Evolutionary conservation across 2,113 vertebrate species (phyloP).

Genomic region (Dicentrarchus labrax): DNA sequence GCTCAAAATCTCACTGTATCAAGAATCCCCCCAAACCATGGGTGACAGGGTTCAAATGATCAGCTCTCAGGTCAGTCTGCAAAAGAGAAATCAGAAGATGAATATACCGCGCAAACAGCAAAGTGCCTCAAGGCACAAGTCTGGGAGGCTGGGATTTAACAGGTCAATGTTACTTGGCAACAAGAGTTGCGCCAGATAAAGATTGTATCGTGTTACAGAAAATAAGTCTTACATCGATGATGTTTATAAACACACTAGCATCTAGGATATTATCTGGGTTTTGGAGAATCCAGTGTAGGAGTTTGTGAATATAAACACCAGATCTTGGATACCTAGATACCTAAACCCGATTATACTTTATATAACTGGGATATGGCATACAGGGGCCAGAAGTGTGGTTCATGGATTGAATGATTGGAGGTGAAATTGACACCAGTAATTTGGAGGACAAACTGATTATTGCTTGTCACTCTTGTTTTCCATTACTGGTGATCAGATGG

Average conservation of each 20-base stretch:
- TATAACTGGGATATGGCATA: neutral
- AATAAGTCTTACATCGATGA: neutral
- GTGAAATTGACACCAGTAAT: conserved; percentile 17
- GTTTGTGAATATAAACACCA: neutral
- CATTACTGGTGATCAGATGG: conserved; percentile 23
- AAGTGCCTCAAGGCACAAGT: conserved; percentile 16
- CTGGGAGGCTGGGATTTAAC: conserved; percentile 41
- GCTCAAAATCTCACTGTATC: conserved; percentile 25
- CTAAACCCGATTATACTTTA: no score
- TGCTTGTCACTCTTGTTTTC: conserved; percentile 25
- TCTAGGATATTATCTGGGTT: neutral
- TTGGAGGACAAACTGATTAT: conserved; percentile 19
- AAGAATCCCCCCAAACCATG: conserved; percentile 2
- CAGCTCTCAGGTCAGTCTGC: conserved; percentile 19
- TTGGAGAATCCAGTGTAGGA: neutral
- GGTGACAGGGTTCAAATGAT: conserved; percentile 47
- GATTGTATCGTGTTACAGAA: neutral
- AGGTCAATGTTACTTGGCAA: conserved; percentile 39
- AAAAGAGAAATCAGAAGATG: conserved; percentile 32
- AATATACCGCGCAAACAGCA: neutral
- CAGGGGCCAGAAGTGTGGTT: neutral
- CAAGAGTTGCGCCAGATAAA: neutral
- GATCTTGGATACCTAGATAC: neutral
- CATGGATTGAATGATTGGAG: neutral
- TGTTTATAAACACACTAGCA: neutral